Base-by-base conservation (phyloP, 2,888 invertebrate genomes). In the Pocota personata region DNA sequence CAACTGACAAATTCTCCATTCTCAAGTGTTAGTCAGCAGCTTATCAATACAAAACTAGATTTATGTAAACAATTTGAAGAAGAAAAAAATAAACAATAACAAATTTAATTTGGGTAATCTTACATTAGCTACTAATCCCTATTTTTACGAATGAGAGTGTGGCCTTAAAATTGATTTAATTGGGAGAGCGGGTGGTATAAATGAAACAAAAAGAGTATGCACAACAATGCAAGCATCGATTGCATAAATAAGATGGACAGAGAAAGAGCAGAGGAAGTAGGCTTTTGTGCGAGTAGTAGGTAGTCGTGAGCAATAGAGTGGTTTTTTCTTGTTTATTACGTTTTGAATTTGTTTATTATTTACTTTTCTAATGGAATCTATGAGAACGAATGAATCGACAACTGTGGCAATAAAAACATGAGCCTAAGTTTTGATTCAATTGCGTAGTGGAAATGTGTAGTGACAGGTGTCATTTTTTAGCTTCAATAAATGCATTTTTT, bases 261-360 rank as follows among this genome's bases (percentile, higher is more conserved):
- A 72, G 35, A 48, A 21, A 48, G 50, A 35, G 7, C 14, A 35
- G 14, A 71, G 57, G 48, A 64, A 30, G 52, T 55, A 69, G 30
- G 32, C 19, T 24, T 10, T 19, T 52, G 55, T 69, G 27, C 8
- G 35, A 37, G 55, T 16, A 10, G 43, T 14, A n/a, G n/a, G 55
- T 16, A 55, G 35, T 57, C 12, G 69, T 30, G 21, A 32, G 48
- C 12, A 46, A 14, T 30, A 48, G 35, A 40, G 8, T 21, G 21
- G 24, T 30, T 27, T 16, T 24, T 7, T 40, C 52, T 64, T 64
- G 37, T 62, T 62, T 73, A 52, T 52, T 62, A 52, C 43, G 62
- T 32, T 75, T 75, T 75, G 14, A 35, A 32, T 75, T 75, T 64
- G 52, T 52, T 64, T 55, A 37, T 19, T 75, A 27, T 75, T 64